Conservation (phyloP, 1,140 invertebrate species). For the Pentalonia nigronervosa region DNA sequence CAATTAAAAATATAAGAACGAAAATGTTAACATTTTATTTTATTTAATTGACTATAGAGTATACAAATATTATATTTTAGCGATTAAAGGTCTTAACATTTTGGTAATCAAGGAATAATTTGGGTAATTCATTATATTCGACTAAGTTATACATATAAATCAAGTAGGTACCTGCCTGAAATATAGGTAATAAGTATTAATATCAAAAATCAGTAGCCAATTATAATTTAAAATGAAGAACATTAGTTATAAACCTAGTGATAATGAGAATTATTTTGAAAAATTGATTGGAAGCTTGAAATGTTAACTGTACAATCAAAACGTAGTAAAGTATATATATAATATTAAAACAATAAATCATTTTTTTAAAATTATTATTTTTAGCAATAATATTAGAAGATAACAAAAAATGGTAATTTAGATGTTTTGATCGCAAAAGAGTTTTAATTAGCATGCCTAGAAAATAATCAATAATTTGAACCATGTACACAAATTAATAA, state of each 20-base stretch:
- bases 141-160: not conserved
- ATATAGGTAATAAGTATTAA: not conserved
- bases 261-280: not conserved
- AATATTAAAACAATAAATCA: not conserved
- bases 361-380: not conserved
- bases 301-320: not conserved
- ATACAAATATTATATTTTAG: not conserved
- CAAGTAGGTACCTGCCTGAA: not conserved
- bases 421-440: not conserved
- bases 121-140: not conserved
- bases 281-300: not conserved
- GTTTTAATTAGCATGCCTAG: not conserved
- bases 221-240: not conserved
- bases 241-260: not conserved
- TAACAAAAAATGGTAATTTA: not conserved
- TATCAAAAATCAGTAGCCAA: not conserved
- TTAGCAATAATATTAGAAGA: not conserved
- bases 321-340: not conserved
- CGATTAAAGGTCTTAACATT: not conserved
- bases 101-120: not conserved
- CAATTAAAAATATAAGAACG: not conserved
- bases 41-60: no score
- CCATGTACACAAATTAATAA: not conserved
- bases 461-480: not conserved
- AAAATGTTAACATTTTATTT: not conserved